phyloP scores from a whole-genome alignment of 2,113 vertebrate species.

The Pampusana beccarii region DNA sequence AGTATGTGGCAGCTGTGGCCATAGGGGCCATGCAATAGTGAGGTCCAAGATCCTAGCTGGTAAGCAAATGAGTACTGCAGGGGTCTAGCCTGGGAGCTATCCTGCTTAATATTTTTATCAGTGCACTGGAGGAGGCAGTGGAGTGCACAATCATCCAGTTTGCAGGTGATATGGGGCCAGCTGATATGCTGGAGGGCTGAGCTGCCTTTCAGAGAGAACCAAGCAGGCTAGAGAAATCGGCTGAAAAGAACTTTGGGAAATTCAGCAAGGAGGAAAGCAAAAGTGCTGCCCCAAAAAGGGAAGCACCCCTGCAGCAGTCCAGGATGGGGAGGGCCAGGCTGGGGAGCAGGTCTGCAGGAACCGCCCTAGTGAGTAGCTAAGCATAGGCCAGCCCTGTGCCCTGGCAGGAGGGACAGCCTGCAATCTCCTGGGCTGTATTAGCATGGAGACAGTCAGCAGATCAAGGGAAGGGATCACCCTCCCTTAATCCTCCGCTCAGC shows the following conservation, averaged over 20 bases:
- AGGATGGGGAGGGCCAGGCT: not conserved
- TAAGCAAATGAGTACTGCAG: not conserved
- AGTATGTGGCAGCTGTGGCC: not conserved
- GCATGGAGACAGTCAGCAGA: not conserved
- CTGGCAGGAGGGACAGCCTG: not conserved
- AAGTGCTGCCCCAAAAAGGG: not conserved
- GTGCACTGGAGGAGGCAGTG: not conserved
- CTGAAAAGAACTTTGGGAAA: not conserved
- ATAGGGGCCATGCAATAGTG: not conserved
- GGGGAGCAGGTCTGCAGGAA: not conserved
- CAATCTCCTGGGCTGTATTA: not conserved
- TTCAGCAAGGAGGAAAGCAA: not conserved
- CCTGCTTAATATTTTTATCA: not conserved
- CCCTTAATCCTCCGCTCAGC: not conserved
- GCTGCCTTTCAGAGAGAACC: not conserved
- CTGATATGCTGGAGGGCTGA: not conserved
- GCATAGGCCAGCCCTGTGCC: not conserved
- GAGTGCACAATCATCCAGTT: accelerated
- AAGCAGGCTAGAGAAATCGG: not conserved
- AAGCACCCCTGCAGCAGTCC: not conserved
- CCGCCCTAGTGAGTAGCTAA: not conserved
- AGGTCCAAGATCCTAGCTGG: not conserved
- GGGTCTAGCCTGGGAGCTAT: not conserved
- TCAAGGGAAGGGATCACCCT: not conserved
- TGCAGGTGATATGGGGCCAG: not conserved